Evolutionary conservation across 2,113 vertebrate species (phyloP), one percentile per base, ranked within the genome.

Genomic region (Catharus bicknelli): DNA sequence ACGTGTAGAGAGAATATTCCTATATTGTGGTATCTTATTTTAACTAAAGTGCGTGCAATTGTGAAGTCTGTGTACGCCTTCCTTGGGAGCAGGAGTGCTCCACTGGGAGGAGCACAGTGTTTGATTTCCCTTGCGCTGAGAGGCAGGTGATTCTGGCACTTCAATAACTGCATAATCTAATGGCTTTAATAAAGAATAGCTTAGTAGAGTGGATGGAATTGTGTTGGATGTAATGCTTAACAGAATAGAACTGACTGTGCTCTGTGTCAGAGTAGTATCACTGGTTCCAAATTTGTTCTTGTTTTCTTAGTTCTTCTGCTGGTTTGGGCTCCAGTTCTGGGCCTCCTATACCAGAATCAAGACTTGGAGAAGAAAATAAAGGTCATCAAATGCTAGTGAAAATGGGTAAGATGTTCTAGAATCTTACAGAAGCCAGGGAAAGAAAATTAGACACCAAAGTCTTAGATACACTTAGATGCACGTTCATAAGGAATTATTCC

Each of bases 291-390:
- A 59, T 42, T 48, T 57, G 13, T 62, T 88, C 21, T 62, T 83
- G 19, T 54, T 74, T 55, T 47, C 62, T 73, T 72, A 99, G 99
- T 78, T 98, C 99, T 83, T 98, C 98, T 7, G 98, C 99, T 70
- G 98, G 97, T 25, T 93, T 99, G 85, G 98, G 98, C 18, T 97
- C 98, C 40, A 96, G 97, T 58, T 96, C 99, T 32, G 97, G 98
- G 34, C 97, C 98, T 92, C 93, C 97, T 21, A 51, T 98, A 58
- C 81, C 97, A 12, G 99, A 99, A 59, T 97, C 96, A 2, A 97
- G 99, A 83, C 98, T 99, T 16, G 99, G 99, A 25, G 99, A 99
- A 86, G 99, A 99, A 94, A 99, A 99, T 90, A 99, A 99, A 97
- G 99, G 99, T 12, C 98, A 98, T 90, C 98, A 98, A 88, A 98